Percentiles rank a stretch among this genome's conserved stretches.
phyloP scores from a whole-genome alignment of 2,113 vertebrate genomes.

The Aegithalos caudatus region DNA sequence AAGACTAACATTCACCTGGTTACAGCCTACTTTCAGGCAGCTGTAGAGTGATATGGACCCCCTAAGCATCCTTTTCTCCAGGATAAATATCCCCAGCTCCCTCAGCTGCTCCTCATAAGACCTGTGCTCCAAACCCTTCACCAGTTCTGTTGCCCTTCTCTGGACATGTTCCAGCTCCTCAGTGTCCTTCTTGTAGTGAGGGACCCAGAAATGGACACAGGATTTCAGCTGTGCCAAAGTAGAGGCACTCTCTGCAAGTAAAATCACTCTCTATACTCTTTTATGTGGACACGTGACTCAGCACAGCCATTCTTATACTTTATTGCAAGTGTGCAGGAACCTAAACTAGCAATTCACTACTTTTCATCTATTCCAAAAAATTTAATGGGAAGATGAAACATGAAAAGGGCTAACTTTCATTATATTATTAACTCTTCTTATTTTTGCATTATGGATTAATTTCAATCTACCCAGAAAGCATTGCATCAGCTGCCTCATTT shows the following conservation, averaged over 20 bases:
- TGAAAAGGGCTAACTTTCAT: not conserved
- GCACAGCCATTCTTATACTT: not conserved
- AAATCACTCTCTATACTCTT: not conserved
- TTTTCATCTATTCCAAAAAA: not conserved
- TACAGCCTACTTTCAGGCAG: not conserved
- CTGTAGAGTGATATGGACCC: fast-evolving
- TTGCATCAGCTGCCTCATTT: not conserved
- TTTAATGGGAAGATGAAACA: not conserved
- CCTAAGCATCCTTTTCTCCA: not conserved
- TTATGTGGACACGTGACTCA: not conserved
- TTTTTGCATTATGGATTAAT: not conserved
- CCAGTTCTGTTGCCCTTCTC: not conserved
- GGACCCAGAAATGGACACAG: not conserved
- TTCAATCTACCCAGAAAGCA: not conserved
- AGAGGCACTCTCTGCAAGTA: not conserved
- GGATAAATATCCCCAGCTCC: fast-evolving
- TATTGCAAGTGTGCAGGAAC: not conserved
- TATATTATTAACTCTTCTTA: not conserved
- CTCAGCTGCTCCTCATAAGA: not conserved
- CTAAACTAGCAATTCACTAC: not conserved
- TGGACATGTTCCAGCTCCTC: not conserved
- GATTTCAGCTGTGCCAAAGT: fast-evolving
- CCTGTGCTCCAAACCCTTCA: not conserved
- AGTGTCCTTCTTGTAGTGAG: not conserved
- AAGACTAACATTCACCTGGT: fast-evolving